Conservation (phyloP, 2,888 invertebrate species). For the Lithophane semibrunnea region DNA sequence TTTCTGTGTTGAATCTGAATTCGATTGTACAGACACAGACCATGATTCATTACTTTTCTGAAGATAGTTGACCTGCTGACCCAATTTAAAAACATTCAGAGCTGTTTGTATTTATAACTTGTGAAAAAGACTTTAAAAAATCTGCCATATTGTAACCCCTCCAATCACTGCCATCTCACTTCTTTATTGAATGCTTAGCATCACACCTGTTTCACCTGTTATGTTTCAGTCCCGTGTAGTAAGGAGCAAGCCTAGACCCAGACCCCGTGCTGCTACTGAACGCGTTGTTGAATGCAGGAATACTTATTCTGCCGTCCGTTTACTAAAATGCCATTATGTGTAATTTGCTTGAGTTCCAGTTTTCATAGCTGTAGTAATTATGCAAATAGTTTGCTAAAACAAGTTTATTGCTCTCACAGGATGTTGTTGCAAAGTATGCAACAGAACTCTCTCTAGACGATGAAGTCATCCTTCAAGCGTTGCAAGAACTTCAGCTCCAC, state of each 20-base stretch:
- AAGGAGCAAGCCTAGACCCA: neutral
- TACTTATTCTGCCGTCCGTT: too few species aligned
- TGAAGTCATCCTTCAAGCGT: slow-evolving; percentile 88
- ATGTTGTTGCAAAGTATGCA: slow-evolving; percentile 91
- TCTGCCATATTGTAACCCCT: neutral
- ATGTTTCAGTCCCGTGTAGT: neutral
- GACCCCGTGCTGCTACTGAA: neutral
- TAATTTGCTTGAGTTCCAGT: neutral
- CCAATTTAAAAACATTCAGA: neutral
- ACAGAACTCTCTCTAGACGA: slow-evolving; percentile 87
- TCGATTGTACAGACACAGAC: neutral
- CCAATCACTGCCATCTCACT: neutral
- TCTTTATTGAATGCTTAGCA: neutral
- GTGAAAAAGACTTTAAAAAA: neutral
- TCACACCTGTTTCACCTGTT: neutral
- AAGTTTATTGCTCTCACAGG: slow-evolving; percentile 82
- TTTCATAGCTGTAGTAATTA: neutral
- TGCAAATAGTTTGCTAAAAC: neutral
- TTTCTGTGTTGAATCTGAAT: neutral
- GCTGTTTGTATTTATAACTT: neutral
- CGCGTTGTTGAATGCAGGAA: neutral
- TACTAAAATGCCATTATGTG: too few species aligned
- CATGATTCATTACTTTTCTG: neutral
- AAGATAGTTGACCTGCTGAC: neutral
- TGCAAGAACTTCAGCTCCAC: slow-evolving; percentile 92